Evolutionary conservation across 2,113 vertebrate species (phyloP), one percentile per base, ranked within the genome.

Genomic region (Pygoscelis adeliae): DNA sequence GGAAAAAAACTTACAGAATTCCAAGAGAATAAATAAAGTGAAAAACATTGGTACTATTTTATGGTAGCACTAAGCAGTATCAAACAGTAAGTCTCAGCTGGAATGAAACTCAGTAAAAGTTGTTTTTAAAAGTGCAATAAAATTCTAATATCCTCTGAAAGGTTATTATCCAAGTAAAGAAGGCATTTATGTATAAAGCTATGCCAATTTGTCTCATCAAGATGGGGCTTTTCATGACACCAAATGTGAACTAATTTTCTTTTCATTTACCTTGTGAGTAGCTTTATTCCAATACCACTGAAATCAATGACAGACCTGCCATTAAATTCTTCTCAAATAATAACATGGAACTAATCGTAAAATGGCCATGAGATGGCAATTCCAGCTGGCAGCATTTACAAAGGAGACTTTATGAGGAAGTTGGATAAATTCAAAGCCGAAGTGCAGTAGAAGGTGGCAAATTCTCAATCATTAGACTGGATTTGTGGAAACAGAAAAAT

Each of bases 71-170:
- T 73, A 62, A 70, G 55, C 40, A 77, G 23, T 63, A 83, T n/a
- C 58, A 65, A 78, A 89, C 5, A 66, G 34, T 72, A 69, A 59
- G 34, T 32, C 47, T 92, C 19, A 83, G 47, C 22, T 78, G 61
- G 67, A 92, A 85, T 76, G 47, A 87, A 87, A 82, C 77, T 83
- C 44, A 52, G 65, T 47, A 56, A 58, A 95, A 85, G 69, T 71
- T 95, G 59, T n/a, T 96, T 91, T 92, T 63, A 63, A 92, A 92
- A 89, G 74, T 87, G 88, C 44, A 90, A 44, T 92, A 90, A 89
- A 90, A 95, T 89, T 67, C 78, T 93, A 83, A 79, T 87, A 86
- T 63, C 49, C 52, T 82, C 86, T 87, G 92, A 78, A 95, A 95
- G 56, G 89, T 90, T 94, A 83, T 90, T 94, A 92, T 82, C 69